Evolutionary conservation across 2,888 invertebrate species (phyloP).

Genomic region (Chymomyza procnemis): DNA sequence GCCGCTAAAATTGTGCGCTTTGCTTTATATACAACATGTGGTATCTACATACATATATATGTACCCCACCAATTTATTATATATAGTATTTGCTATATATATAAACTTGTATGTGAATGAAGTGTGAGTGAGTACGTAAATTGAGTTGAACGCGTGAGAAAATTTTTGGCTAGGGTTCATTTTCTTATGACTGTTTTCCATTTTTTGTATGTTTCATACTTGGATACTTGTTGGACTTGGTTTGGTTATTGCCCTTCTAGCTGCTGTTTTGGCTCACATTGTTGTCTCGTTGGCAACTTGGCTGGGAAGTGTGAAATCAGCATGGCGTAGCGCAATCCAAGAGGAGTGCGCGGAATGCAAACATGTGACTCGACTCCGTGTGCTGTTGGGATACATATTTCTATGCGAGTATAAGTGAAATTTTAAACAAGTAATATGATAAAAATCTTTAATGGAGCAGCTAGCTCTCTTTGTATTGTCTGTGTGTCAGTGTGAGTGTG

Average conservation of each 20-base stretch:
- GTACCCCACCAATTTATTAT: background rate
- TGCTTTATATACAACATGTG: conserved; percentile 1
- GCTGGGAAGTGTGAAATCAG: conserved; percentile 61
- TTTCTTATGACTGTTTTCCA: conserved; percentile 48
- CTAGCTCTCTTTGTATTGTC: conserved; percentile 1
- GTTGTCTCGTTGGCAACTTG: conserved; percentile 16
- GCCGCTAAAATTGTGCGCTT: background rate
- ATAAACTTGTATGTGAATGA: background rate
- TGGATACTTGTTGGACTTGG: too few relatives aligned
- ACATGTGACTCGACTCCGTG: conserved; percentile 39
- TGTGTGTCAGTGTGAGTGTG: background rate
- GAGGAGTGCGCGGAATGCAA: background rate
- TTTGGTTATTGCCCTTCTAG: conserved; percentile 43
- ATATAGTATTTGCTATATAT: conserved; percentile 12
- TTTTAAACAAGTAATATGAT: conserved; percentile 58
- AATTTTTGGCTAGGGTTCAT: conserved; percentile 45
- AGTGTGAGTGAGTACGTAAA: conserved; percentile 47
- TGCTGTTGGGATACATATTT: too few relatives aligned
- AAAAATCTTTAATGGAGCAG: conserved; percentile 45
- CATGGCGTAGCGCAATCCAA: conserved; percentile 27
- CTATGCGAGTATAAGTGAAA: conserved; percentile 52
- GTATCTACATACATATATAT: background rate
- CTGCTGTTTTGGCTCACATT: conserved; percentile 42
- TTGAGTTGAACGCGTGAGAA: conserved; percentile 70
- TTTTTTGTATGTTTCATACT: conserved; percentile 25